Evolutionary conservation across 2,113 vertebrate species (phyloP).

Genomic region (Brachirus orientalis): DNA sequence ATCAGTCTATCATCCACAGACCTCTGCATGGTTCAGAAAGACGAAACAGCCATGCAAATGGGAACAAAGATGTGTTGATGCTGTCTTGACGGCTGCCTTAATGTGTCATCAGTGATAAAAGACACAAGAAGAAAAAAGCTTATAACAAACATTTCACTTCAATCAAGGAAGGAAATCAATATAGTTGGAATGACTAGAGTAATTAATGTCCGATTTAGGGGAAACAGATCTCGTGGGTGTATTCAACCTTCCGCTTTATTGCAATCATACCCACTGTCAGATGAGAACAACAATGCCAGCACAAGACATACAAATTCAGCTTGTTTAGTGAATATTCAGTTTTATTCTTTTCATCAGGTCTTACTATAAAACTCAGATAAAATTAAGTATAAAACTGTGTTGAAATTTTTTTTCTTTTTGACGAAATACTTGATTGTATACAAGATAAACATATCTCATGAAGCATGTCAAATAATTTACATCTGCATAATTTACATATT

Average conservation of each 20-base stretch:
- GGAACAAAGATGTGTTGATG: constrained; percentile 17
- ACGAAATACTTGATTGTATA: constrained; percentile 16
- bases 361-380: not conserved
- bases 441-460: constrained; percentile 38
- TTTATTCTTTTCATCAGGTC: too few relatives aligned
- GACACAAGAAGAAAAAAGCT: constrained; percentile 5
- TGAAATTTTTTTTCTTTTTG: constrained; percentile 19
- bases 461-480: constrained; percentile 48
- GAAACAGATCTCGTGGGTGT: not conserved
- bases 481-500: constrained; percentile 65
- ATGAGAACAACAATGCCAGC: constrained; percentile 10
- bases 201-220: not conserved
- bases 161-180: constrained; percentile 8
- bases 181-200: not conserved
- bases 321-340: constrained; percentile 30
- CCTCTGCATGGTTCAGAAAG: constrained; percentile 23
- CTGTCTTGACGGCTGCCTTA: not conserved
- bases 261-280: not conserved
- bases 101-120: constrained; percentile 24
- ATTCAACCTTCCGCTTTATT: not conserved
- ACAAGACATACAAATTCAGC: constrained; percentile 14
- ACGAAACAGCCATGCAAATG: constrained; percentile 34
- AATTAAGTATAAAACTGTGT: constrained; percentile 1
- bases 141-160: constrained; percentile 3
- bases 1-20: constrained; percentile 2